Conservation (phyloP, 2,113 vertebrate genomes). For the Dromaius novaehollandiae region DNA sequence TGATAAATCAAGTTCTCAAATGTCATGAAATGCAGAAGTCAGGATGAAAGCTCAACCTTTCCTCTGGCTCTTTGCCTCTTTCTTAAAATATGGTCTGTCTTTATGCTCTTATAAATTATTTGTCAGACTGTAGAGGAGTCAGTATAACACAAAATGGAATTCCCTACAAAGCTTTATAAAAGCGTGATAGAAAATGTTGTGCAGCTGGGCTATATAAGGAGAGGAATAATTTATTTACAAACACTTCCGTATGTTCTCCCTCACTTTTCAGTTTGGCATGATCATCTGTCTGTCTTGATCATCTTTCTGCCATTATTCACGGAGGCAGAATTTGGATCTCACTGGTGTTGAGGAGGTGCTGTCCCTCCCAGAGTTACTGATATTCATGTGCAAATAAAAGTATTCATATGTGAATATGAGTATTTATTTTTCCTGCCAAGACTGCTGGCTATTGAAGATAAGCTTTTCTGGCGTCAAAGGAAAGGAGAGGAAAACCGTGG, state of each 20-base stretch:
- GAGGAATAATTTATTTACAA: background rate
- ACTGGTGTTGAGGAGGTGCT: background rate
- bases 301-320: background rate
- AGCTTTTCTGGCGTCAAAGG: background rate
- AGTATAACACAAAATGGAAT: background rate
- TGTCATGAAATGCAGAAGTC: background rate
- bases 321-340: background rate
- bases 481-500: background rate
- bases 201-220: background rate
- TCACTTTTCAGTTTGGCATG: background rate
- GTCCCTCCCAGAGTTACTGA: background rate
- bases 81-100: background rate
- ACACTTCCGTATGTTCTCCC: background rate
- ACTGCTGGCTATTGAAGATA: background rate
- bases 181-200: background rate
- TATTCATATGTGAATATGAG: background rate
- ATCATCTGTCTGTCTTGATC: background rate
- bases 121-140: background rate
- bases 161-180: constrained; percentile 3
- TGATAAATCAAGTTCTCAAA: constrained; percentile 39
- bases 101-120: background rate
- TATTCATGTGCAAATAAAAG: background rate
- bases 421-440: background rate
- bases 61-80: background rate
- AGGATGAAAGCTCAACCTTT: background rate